phyloP scores from a whole-genome alignment of 2,797 vertebrate genomes.

The Fistularia commersonii region DNA sequence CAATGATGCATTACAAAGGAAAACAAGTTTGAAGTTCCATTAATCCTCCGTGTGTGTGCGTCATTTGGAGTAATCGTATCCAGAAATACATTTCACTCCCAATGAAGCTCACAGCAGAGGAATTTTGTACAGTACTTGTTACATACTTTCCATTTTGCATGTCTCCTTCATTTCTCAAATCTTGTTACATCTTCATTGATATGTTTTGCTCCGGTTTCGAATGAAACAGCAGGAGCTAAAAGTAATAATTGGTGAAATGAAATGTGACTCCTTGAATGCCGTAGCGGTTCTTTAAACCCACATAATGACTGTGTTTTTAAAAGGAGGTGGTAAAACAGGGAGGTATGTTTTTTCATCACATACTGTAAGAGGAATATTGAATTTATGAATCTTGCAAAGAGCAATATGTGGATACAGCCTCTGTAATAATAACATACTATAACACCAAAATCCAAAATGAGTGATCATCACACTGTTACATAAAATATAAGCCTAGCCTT shows the following conservation, averaged over 20 bases:
- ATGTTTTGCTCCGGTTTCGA: constrained; percentile 41
- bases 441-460: too few species aligned
- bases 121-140: constrained; percentile 43
- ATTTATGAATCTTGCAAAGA: constrained; percentile 8
- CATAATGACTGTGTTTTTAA: constrained; percentile 20
- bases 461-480: too few species aligned
- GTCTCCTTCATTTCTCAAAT: constrained; percentile 40
- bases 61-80: constrained; percentile 61
- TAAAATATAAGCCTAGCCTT: too few species aligned
- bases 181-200: constrained; percentile 45
- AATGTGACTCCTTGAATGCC: constrained; percentile 48
- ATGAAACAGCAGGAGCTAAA: constrained; percentile 46
- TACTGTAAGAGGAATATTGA: constrained; percentile 2
- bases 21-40: constrained; percentile 71
- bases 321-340: constrained; percentile 21
- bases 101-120: constrained; percentile 53
- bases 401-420: too few species aligned
- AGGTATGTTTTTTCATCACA: constrained; percentile 5
- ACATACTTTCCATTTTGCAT: constrained; percentile 62
- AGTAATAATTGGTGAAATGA: constrained; percentile 59
- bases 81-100: constrained; percentile 55
- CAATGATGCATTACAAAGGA: constrained; percentile 70
- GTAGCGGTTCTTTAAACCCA: constrained; percentile 43
- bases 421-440: too few species aligned
- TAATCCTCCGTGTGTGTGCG: constrained; percentile 50